Conservation (phyloP, 2,113 vertebrate species). For the Mandrillus leucophaeus region DNA sequence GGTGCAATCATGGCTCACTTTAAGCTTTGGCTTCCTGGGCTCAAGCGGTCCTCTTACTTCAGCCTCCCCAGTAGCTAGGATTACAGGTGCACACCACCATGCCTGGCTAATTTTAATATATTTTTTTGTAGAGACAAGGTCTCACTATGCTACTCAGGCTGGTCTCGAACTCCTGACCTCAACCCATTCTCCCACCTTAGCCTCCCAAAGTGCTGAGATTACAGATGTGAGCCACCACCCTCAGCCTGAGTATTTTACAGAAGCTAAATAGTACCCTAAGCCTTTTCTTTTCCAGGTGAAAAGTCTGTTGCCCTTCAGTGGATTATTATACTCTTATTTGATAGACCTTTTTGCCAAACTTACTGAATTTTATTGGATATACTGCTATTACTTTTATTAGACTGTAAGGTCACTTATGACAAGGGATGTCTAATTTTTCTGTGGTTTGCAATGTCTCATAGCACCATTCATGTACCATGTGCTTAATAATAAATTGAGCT, state of each 20-base stretch:
- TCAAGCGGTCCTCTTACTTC: too few species aligned
- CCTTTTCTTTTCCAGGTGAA: background rate
- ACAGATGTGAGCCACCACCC: too few species aligned
- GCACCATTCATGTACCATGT: background rate
- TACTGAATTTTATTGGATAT: background rate
- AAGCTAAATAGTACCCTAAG: background rate
- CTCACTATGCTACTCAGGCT: too few species aligned
- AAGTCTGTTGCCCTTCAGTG: background rate
- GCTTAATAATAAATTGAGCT: background rate
- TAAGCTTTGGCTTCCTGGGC: too few species aligned
- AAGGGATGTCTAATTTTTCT: background rate
- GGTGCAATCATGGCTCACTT: too few species aligned
- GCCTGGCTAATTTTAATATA: too few species aligned
- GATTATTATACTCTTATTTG: background rate
- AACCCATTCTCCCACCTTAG: too few species aligned
- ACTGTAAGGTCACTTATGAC: background rate
- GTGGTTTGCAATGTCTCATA: background rate
- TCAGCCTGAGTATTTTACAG: constrained; percentile 15
- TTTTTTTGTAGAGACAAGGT: too few species aligned
- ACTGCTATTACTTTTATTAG: background rate
- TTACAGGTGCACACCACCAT: too few species aligned
- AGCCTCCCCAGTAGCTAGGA: too few species aligned
- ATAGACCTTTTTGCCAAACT: background rate
- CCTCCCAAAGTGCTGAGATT: too few species aligned
- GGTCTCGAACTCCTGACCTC: too few species aligned